Evolutionary conservation across 2,888 invertebrate genomes (phyloP).

Genomic region (Fabriciana adippe): DNA sequence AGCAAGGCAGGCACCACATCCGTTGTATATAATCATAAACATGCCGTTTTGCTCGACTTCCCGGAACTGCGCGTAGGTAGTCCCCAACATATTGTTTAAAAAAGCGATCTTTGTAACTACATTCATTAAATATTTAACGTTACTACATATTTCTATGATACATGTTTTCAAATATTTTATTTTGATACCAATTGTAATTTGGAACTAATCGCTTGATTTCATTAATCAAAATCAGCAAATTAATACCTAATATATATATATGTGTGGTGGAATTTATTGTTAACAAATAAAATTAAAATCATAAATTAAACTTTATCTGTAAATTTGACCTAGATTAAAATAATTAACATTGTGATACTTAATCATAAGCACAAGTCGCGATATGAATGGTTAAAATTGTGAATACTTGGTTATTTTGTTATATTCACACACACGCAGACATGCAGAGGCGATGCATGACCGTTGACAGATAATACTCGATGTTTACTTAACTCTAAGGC

Average conservation of each 20-base stretch:
- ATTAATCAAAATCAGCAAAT: neutral
- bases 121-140: neutral
- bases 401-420: slow-evolving; percentile 70
- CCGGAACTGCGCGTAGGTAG: slow-evolving; percentile 71
- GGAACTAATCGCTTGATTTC: neutral
- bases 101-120: neutral
- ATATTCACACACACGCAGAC: slow-evolving; percentile 57
- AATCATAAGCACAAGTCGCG: slow-evolving; percentile 14
- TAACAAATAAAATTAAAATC: neutral
- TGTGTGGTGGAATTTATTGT: neutral
- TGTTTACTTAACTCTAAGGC: slow-evolving; percentile 80
- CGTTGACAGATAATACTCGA: slow-evolving; percentile 81
- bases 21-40: slow-evolving; percentile 68
- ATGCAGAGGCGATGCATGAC: slow-evolving; percentile 66
- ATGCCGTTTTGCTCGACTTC: slow-evolving; percentile 65
- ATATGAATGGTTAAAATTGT: slow-evolving; percentile 61
- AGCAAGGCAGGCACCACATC: slow-evolving; percentile 65
- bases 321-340: slow-evolving; percentile 55
- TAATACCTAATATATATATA: neutral
- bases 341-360: slow-evolving; percentile 48
- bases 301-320: slow-evolving; percentile 31
- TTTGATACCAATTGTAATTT: neutral
- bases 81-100: slow-evolving; percentile 52
- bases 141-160: neutral
- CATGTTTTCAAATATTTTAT: neutral